phyloP scores from a whole-genome alignment of 2,888 invertebrate species.

The Cyrtodaria siliqua region DNA sequence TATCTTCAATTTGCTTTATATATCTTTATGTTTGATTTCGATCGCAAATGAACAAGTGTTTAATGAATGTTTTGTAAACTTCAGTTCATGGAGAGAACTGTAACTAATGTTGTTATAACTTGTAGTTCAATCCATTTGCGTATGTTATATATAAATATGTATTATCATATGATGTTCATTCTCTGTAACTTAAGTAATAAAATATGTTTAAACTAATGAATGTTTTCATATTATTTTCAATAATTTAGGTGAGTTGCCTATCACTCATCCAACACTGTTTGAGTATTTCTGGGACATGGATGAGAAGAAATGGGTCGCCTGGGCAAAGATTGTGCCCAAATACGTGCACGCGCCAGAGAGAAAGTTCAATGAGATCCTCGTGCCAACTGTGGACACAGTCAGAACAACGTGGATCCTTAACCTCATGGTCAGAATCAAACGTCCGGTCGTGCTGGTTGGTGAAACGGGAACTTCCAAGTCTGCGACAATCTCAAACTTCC shows the following conservation, averaged over 20 bases:
- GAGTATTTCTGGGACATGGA: constrained; percentile 93
- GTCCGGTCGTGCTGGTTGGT: constrained; percentile 94
- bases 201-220: too few relatives aligned
- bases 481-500: constrained; percentile 93
- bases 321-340: constrained; percentile 92
- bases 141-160: too few relatives aligned
- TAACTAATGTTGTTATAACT: too few relatives aligned
- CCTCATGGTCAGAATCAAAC: constrained; percentile 90
- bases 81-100: too few relatives aligned
- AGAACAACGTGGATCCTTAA: constrained; percentile 92
- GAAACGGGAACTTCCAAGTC: constrained; percentile 98
- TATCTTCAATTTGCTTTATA: not conserved
- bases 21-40: too few relatives aligned
- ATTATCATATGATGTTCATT: too few relatives aligned
- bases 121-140: too few relatives aligned
- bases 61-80: too few relatives aligned
- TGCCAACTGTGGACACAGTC: constrained; percentile 95
- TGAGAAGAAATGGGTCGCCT: constrained; percentile 92
- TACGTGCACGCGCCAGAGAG: constrained; percentile 91
- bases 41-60: too few relatives aligned
- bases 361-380: constrained; percentile 94
- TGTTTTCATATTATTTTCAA: too few relatives aligned
- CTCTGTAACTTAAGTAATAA: too few relatives aligned
- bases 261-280: constrained; percentile 90
- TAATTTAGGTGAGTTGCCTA: constrained; percentile 90